Percentiles rank a stretch among this genome's conserved stretches.
These are phyloP conservation scores for Antheraea yamamai DNA, from an alignment of 2,888 invertebrate species.

Conservation along the genomic window DNA sequence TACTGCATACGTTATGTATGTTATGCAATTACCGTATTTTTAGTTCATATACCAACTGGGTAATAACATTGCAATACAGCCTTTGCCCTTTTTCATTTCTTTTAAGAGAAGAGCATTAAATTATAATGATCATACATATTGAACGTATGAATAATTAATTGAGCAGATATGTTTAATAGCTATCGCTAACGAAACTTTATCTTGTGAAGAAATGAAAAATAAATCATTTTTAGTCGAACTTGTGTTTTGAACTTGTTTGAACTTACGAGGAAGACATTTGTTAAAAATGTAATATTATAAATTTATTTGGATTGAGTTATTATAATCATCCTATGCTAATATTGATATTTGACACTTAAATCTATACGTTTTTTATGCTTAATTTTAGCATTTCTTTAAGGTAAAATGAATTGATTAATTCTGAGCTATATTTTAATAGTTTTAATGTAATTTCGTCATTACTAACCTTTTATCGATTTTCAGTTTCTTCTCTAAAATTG, in stretches of 20 bases:
- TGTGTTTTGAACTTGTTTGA: neutral
- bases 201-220: conserved; percentile 35
- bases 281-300: neutral
- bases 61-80: neutral
- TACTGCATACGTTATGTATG: too few species aligned
- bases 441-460: too few species aligned
- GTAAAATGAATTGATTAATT: too few species aligned
- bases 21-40: neutral
- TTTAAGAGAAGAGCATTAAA: conserved; percentile 7
- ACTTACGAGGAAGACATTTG: neutral
- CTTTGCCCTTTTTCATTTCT: conserved; percentile 12
- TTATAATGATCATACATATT: conserved; percentile 22
- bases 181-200: conserved; percentile 47
- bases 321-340: neutral
- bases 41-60: neutral
- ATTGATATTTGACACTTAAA: too few species aligned
- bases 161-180: conserved; percentile 50
- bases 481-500: too few species aligned
- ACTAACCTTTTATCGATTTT: too few species aligned
- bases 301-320: neutral
- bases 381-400: too few species aligned
- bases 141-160: conserved; percentile 46
- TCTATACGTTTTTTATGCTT: too few species aligned
- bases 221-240: too few species aligned
- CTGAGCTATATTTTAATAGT: too few species aligned